A percentile compares a stretch with the other conserved stretches of the same genome.
Conservation (phyloP, 2,113 vertebrate species). For the Pterocles orientalis region DNA sequence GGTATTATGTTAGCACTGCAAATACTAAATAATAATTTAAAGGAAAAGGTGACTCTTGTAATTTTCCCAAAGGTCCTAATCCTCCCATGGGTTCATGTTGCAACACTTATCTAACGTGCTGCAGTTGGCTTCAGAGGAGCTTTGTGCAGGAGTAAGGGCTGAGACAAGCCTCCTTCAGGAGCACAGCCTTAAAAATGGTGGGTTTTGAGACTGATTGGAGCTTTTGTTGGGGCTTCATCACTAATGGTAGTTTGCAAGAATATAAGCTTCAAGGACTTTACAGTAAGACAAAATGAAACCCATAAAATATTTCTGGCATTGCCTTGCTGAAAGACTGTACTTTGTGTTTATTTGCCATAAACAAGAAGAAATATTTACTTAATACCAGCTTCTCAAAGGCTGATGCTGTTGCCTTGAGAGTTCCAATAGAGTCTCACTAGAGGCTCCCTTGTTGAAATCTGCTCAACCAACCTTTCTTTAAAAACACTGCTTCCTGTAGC, state of each 20-base stretch:
- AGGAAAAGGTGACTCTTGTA: neutral
- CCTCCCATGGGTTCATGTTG: neutral
- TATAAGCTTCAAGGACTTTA: neutral
- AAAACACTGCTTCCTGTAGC: neutral
- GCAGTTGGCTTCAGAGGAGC: neutral
- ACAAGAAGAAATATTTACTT: neutral
- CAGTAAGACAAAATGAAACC: neutral
- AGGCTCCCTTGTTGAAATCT: neutral
- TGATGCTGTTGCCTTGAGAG: neutral
- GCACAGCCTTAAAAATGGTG: neutral
- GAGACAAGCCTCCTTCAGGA: neutral
- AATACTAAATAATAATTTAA: conserved; percentile 10
- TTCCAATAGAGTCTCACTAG: neutral
- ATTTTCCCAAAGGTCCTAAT: conserved; percentile 27
- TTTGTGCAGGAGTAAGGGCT: neutral
- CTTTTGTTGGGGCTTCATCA: neutral
- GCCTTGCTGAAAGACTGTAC: neutral
- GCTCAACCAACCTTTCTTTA: neutral
- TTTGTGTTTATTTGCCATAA: neutral
- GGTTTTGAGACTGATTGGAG: neutral
- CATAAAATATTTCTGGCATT: neutral
- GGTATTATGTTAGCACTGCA: neutral
- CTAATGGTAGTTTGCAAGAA: neutral
- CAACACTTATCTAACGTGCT: neutral
- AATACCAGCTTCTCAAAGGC: neutral